These are phyloP conservation scores for Vireo altiloquus DNA, from an alignment of 2,113 vertebrate genomes.

Conservation along the genomic window DNA sequence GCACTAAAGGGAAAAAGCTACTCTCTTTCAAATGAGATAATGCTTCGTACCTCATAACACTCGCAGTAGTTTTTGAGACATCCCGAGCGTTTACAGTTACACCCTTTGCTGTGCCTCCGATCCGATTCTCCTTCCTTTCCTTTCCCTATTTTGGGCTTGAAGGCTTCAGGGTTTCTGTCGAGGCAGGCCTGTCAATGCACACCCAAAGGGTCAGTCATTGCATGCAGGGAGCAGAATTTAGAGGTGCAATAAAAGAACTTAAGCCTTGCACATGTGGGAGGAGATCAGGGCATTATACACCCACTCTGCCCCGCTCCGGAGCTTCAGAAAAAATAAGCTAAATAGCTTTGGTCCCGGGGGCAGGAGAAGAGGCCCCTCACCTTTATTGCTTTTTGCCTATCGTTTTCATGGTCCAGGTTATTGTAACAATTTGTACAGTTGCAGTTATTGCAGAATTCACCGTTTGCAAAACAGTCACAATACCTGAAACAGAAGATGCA, in stretches of 20 bases:
- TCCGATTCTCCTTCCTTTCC: conserved; percentile 97
- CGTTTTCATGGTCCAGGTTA: conserved; percentile 96
- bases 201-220: conserved; percentile 17
- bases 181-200: conserved; percentile 85
- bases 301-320: neutral
- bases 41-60: conserved; percentile 88
- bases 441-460: conserved; percentile 98
- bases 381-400: conserved; percentile 98
- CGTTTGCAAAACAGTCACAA: conserved; percentile 98
- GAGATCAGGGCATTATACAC: neutral
- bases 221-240: neutral
- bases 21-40: neutral
- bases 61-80: conserved; percentile 99
- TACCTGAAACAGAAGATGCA: conserved; percentile 79
- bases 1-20: neutral
- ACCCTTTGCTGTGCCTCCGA: conserved; percentile 95
- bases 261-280: neutral
- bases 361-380: conserved; percentile 64
- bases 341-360: neutral
- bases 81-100: conserved; percentile 96
- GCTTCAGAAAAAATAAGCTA: neutral
- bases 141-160: conserved; percentile 98
- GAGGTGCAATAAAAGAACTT: neutral
- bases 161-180: conserved; percentile 97
- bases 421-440: conserved; percentile 99